Base-by-base conservation (phyloP, 2,113 vertebrate genomes). In the Lophura nycthemera region DNA sequence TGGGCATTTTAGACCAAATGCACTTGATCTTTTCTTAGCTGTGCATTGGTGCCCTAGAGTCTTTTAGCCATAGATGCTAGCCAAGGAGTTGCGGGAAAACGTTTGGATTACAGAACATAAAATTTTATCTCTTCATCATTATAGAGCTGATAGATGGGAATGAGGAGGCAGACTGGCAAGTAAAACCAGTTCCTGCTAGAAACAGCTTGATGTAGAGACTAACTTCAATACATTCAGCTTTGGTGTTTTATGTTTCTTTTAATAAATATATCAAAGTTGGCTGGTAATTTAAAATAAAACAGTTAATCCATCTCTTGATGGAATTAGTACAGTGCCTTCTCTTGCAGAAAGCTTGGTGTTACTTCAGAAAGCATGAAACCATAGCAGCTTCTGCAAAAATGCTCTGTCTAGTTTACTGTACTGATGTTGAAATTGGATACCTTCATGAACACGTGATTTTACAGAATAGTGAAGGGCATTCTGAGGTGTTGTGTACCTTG, bases 31-130 rank as follows among this genome's bases (percentile, higher is more conserved):
- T 88, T 73, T 78, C 17, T 52, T 38, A 56, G 32, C 65, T 74
- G 42, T 83, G 60, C 32, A 10, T 16, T 86, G 69, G 34, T 52
- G 81, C 5, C 19, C 32, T 71, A 30, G 38, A 83, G 32, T 47
- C 69, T 89, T 86, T 52, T 86, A 80, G 20, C 29, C 67, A 63
- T 43, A 94, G 56, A 50, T 71, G 32, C 22, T 61, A 90, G 73
- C 73, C 61, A 94, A 27, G 11, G 20, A 78, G 64, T 90, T 92
- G 65, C 83, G 92, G 82, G 72, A 82, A 93, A 91, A 83, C 71
- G 50, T 61, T 85, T 60, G 40, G 32, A 86, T 83, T 88, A 69
- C 56, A 74, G 76, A 93, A 75, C 57, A 22, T 75, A 63, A 30
- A 75, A 67, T 90, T 93, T 93, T 83, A 69, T 60, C 43, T 57